These are phyloP conservation scores for Aradus depressus DNA, from an alignment of 2,888 invertebrate species.

Conservation along the genomic window DNA sequence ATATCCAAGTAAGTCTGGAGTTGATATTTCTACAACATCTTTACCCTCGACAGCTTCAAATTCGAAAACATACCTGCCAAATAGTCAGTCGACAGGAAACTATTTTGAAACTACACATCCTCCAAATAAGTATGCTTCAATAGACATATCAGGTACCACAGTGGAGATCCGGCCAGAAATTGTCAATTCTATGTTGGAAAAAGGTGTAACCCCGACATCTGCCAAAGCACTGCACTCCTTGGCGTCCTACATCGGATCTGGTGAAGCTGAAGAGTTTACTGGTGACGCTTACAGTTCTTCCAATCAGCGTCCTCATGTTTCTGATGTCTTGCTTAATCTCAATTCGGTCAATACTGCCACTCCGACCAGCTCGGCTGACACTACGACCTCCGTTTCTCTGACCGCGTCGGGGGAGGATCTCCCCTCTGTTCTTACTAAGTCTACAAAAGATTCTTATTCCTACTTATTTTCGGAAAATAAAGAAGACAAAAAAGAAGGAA, in stretches of 20 bases:
- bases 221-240: conserved; percentile 46
- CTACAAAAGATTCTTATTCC: conserved; percentile 53
- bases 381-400: conserved; percentile 4
- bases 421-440: conserved; percentile 51
- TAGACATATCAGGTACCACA: conserved; percentile 19
- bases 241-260: conserved; percentile 58
- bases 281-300: conserved; percentile 23
- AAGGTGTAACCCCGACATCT: conserved; percentile 20
- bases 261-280: conserved; percentile 29
- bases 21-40: background rate
- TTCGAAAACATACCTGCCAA: conserved; percentile 12
- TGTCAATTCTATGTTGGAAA: conserved; percentile 24
- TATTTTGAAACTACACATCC: background rate
- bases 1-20: too few species aligned
- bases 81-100: background rate
- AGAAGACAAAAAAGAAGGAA: conserved; percentile 22
- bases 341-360: conserved; percentile 23
- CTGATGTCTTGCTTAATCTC: conserved; percentile 21
- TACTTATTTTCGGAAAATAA: conserved; percentile 37
- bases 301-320: conserved; percentile 23
- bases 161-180: conserved; percentile 25
- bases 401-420: conserved; percentile 30
- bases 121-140: conserved; percentile 19
- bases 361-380: conserved; percentile 7
- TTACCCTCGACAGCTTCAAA: background rate